These are phyloP conservation scores for Coregonus clupeaformis DNA, from an alignment of 2,113 vertebrate genomes.

Conservation along the genomic window DNA sequence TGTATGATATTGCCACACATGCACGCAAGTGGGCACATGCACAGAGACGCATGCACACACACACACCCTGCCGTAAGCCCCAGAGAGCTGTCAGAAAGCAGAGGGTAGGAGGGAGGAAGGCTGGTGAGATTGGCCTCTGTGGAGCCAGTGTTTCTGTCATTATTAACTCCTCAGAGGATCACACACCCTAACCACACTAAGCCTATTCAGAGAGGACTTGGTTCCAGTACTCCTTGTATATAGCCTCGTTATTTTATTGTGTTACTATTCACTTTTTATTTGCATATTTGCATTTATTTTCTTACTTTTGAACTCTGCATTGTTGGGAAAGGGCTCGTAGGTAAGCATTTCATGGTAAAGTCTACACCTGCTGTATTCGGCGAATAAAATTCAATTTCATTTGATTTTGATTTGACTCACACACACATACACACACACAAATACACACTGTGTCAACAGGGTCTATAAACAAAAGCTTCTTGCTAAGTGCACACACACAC, in stretches of 20 bases:
- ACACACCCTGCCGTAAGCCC: constrained; percentile 32
- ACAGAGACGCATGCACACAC: constrained; percentile 19
- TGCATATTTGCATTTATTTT: too few relatives aligned
- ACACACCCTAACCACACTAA: constrained; percentile 66
- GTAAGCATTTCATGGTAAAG: too few relatives aligned
- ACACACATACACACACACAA: constrained; percentile 25
- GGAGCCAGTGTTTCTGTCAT: constrained; percentile 65
- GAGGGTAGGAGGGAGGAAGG: constrained; percentile 8
- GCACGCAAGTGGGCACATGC: constrained; percentile 28
- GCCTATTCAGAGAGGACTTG: constrained; percentile 34
- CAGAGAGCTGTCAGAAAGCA: constrained; percentile 48
- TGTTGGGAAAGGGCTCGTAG: too few relatives aligned
- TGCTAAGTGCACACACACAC: too few relatives aligned
- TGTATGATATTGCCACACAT: constrained; percentile 41
- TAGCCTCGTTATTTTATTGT: too few relatives aligned
- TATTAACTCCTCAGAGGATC: constrained; percentile 72
- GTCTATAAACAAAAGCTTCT: too few relatives aligned
- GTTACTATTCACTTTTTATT: too few relatives aligned
- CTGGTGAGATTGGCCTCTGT: constrained; percentile 68
- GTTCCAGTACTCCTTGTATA: too few relatives aligned
- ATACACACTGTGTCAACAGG: constrained; percentile 20
- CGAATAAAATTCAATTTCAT: too few relatives aligned
- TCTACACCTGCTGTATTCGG: too few relatives aligned
- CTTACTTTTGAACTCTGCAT: too few relatives aligned
- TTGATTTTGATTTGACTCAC: too few relatives aligned